Base-by-base conservation (phyloP, 1,140 invertebrate species). In the Carposina sasakii region DNA sequence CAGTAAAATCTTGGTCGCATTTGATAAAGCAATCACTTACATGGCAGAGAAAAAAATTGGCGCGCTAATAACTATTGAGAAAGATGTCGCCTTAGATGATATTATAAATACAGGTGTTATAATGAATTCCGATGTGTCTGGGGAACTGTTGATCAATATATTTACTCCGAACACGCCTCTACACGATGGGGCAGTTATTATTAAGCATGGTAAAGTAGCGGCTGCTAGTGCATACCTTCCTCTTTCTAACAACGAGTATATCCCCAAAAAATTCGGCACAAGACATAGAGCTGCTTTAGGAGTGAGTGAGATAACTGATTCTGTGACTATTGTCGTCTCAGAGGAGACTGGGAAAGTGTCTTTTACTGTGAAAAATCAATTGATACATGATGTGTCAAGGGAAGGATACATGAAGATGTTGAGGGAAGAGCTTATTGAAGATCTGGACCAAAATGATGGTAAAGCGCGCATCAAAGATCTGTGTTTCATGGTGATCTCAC, bases 161-260 rank as follows among this genome's bases (percentile, higher is more conserved):
- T 47, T 47, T 34, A 47, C 17, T 13, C 44, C 31, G 3, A 36
- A 47, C n/a, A 23, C 44, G 2, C 20, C 44, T 1, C 16, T 47
- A 8, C 44, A 47, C 12, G 44, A 47, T 17, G 44, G 44, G 17
- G 44, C 44, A 16, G 44, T 47, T 10, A 47, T 47, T 17, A 24
- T 47, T 0, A 36, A 22, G 22, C 22, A 23, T 12, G 30, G 13
- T n/a, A 47, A 24, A 47, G 37, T 47, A 13, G 44, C 15, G 1
- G 44, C 23, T 2, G 21, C 31, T 1, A 10, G 20, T n/a, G 31
- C 44, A 5, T 47, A 47, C 8, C 33, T 47, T 10, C 44, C 44
- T 26, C 10, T 20, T 3, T 36, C 44, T 20, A 22, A 23, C 4
- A 47, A 26, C 1, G n/a, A 2, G 5, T 16, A 22, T 10, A 8